These are phyloP conservation scores for Caenorhabditis brenneri DNA, from an alignment of 1,140 invertebrate genomes.

Conservation along the genomic window DNA sequence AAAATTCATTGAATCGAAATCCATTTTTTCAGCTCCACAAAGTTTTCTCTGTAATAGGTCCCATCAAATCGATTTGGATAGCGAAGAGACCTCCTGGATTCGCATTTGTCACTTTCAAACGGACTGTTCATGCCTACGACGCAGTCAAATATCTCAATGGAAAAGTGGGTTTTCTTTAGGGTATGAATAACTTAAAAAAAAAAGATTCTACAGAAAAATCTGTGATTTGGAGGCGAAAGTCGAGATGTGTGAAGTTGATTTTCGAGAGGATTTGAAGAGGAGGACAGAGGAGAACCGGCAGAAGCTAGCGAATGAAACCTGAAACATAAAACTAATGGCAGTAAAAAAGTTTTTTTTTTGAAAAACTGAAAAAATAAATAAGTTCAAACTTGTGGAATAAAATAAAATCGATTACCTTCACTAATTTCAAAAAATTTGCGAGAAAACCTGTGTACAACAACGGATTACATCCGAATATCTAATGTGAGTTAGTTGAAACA, in stretches of 20 bases:
- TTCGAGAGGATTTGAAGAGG: conserved; percentile 24
- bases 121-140: conserved; percentile 21
- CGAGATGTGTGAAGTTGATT: not conserved
- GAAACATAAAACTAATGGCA: too few relatives aligned
- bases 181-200: not conserved
- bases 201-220: not conserved
- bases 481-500: too few relatives aligned
- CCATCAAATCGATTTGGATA: not conserved
- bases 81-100: conserved; percentile 19
- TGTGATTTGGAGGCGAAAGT: conserved; percentile 33
- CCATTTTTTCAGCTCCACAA: not conserved
- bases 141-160: not conserved
- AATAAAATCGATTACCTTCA: too few relatives aligned
- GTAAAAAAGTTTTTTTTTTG: too few relatives aligned
- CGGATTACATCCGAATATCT: too few relatives aligned
- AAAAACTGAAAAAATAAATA: too few relatives aligned
- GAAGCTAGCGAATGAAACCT: not conserved
- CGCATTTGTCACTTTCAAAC: not conserved
- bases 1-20: too few relatives aligned
- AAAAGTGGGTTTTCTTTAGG: not conserved
- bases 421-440: too few relatives aligned
- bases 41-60: conserved; percentile 19
- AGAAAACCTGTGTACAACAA: too few relatives aligned
- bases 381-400: too few relatives aligned
- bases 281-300: not conserved